Evolutionary conservation across 2,888 invertebrate genomes (phyloP).

Genomic region (Nycteola revayana): DNA sequence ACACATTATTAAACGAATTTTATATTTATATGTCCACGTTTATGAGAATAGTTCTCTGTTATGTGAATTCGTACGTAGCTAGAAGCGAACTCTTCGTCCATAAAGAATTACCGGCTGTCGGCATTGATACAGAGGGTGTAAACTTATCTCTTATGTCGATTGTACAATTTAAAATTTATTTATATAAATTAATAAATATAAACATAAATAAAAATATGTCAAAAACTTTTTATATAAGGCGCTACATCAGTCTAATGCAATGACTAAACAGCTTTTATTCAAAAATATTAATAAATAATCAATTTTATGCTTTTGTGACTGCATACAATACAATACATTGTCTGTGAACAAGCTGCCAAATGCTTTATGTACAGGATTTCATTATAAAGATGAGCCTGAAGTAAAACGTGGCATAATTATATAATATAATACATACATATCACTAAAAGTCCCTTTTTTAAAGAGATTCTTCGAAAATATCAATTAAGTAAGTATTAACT

Average conservation of each 20-base stretch:
- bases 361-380: constrained; percentile 31
- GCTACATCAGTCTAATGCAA: constrained; percentile 72
- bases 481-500: too few species aligned
- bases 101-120: too few species aligned
- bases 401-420: constrained; percentile 12
- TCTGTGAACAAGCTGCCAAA: constrained; percentile 36
- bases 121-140: too few species aligned
- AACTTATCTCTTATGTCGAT: too few species aligned
- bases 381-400: constrained; percentile 5
- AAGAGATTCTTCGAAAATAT: not conserved
- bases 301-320: constrained; percentile 42
- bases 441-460: not conserved
- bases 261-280: constrained; percentile 58
- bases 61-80: too few species aligned
- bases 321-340: constrained; percentile 34
- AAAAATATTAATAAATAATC: constrained; percentile 36
- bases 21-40: too few species aligned
- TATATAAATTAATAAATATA: too few species aligned
- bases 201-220: constrained; percentile 52
- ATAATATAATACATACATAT: too few species aligned
- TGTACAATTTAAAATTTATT: too few species aligned
- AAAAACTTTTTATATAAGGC: constrained; percentile 46
- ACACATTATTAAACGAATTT: too few species aligned
- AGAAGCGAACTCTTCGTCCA: too few species aligned
- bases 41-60: too few species aligned